Evolutionary conservation across 2,113 vertebrate genomes (phyloP), one percentile per base, ranked within the genome.

Genomic region (Thymallus thymallus): DNA sequence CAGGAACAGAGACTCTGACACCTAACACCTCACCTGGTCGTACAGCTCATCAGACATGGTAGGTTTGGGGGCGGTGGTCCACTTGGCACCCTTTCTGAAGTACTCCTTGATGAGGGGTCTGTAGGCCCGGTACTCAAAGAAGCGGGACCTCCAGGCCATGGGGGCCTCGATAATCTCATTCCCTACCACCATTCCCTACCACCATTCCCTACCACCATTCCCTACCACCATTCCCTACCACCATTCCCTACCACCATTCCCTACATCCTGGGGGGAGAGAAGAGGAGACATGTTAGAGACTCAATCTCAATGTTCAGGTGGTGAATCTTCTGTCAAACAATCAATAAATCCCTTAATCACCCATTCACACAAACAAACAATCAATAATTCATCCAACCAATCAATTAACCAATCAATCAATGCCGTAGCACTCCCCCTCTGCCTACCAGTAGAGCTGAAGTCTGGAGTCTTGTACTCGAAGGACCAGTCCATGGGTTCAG

Each of bases 131-230:
- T 99, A 99, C 85, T 99, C 98, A 75, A 99, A 99, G 92, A 99
- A 99, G 0, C 98, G 96, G 76, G 97, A 81, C 23, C 98, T 96
- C 98, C 97, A 99, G 0, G 98, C 98, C 98, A 99, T 99, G 0
- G 98, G 98, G 0, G 98, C 98, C 90, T 99, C 98, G 0, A 99
- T 99, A 60, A 99, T 98, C 89, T 99, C 98, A 64, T 97, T 98
- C 26, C n/a, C n/a, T n/a, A n/a, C n/a, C n/a, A n/a, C n/a, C n/a
- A n/a, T n/a, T n/a, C n/a, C n/a, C n/a, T n/a, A n/a, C n/a, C n/a
- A n/a, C n/a, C n/a, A n/a, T n/a, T n/a, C n/a, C n/a, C n/a, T n/a
- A n/a, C n/a, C n/a, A n/a, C n/a, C n/a, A n/a, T n/a, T n/a, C n/a
- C n/a, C n/a, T n/a, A n/a, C n/a, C n/a, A n/a, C n/a, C n/a, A n/a